Base-by-base conservation (phyloP, 2,797 vertebrate genomes). In the Artibeus jamaicensis region DNA sequence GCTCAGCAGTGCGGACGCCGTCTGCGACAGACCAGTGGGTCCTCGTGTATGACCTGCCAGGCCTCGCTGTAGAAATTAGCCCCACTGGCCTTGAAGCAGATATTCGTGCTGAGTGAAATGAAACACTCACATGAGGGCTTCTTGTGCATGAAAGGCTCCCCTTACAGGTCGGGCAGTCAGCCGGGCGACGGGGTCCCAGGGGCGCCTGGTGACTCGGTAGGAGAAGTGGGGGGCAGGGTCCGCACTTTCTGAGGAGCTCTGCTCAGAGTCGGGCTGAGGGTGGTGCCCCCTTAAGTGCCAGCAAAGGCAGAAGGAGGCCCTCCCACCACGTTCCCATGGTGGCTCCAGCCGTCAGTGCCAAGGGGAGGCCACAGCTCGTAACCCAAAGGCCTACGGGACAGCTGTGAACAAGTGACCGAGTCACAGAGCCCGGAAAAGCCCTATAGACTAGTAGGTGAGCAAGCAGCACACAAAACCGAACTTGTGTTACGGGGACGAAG, bases 351-450 rank as follows among this genome's bases (percentile, higher is more conserved):
- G 7, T 22, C 7, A 9, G 62, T 11, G 24, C 46, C 59, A 12
- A 0, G 0, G 42, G 68, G 53, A 59, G n/a, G 26, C 44, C 15
- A 7, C 2, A 1, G 46, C 34, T 67, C n/a, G 0, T 32, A 26
- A 42, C 21, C 11, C 1, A 7, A 8, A 9, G 10, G 70, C 76
- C 15, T 19, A 15, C 1, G 16, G 73, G 79, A 32, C 46, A 19
- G 4, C 55, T 4, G n/a, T 86, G 62, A 29, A 5, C 39, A 9
- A 14, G 57, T 6, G 65, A 37, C 53, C 68, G 34, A 9, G 9
- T 26, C 11, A 0, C 14, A 4, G 42, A 81, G 74, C 44, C 46
- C 12, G 16, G 71, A 19, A 9, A 11, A 65, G 24, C 11, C 29
- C 22, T 39, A 0, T 37, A 16, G 55, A 19, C 53, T 57, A 18